phyloP scores from a whole-genome alignment of 2,113 vertebrate genomes.

The Eidolon helvum region DNA sequence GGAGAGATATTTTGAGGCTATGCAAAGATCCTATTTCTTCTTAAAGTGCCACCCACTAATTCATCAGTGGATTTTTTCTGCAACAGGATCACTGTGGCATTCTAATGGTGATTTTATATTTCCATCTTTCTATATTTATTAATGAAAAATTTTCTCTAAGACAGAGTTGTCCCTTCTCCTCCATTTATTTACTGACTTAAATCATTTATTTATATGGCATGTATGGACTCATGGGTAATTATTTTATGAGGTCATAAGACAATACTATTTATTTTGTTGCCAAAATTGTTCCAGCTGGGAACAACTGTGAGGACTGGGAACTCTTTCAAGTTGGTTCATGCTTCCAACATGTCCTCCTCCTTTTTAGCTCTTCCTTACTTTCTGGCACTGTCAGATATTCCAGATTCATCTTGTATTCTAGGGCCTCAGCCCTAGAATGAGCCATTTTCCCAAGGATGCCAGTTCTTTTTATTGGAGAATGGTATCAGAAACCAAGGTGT shows the following conservation, averaged over 20 bases:
- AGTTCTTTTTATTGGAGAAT: not conserved
- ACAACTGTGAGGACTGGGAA: not conserved
- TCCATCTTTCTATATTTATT: not conserved
- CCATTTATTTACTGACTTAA: not conserved
- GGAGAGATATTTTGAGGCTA: too few species aligned
- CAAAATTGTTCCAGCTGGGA: not conserved
- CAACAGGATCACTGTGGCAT: not conserved
- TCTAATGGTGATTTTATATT: not conserved
- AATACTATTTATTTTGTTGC: not conserved
- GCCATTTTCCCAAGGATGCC: not conserved
- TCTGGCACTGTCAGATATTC: not conserved
- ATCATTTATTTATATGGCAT: not conserved
- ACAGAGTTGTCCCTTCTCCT: not conserved
- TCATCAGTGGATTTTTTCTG: not conserved
- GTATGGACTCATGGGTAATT: not conserved
- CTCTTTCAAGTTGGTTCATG: not conserved
- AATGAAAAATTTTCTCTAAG: not conserved
- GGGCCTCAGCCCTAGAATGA: not conserved
- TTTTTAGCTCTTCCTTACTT: not conserved
- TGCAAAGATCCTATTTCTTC: not conserved
- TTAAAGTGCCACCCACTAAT: not conserved
- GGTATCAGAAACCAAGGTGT: not conserved
- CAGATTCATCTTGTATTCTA: not conserved
- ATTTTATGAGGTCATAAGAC: not conserved
- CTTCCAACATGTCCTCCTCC: not conserved